Base-by-base conservation (phyloP, 2,113 vertebrate genomes). In the Cavia porcellus region DNA sequence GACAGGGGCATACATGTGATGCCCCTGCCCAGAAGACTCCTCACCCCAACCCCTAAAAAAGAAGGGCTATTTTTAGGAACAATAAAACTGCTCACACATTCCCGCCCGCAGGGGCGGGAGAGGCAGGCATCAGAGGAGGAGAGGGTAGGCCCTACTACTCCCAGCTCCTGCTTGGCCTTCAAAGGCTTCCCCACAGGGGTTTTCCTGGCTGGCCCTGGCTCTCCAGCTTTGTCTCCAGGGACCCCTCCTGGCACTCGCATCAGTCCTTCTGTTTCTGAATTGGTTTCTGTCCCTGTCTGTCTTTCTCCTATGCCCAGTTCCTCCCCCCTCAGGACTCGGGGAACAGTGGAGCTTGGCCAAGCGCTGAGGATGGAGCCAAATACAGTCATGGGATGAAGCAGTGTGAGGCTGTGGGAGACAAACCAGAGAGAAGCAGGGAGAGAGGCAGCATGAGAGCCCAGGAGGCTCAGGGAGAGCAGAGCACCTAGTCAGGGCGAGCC, bases 31-130 rank as follows among this genome's bases (percentile, higher is more conserved):
- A 61, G 80, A 92, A 84, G 64, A 96, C 80, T 93, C 90, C 92
- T 89, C 75, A 72, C 81, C 80, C 95, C 64, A 94, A 38, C 84
- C 95, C 90, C 93, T 42, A 85, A 35, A 32, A 90, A 88, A 92
- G 95, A 88, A 84, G 70, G 81, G 45, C 90, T 98, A 97, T 98
- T 98, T 96, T 98, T 97, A 97, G 96, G 95, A 82, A 96, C 89
- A 92, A 79, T 93, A 90, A 97, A 90, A 91, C n/a, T 88, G 79
- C 86, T 97, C 90, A 92, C 70, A 83, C 97, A 97, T 97, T 97
- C 96, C 95, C 93, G n/a, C 92, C 38, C 38, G 38, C 38, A 95
- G 94, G 83, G 88, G 81, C 70, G 50, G n/a, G 59, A 82, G 85
- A 28, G 55, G 55, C 86, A 66, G 61, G 79, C 94, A 85, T 55